Conservation (phyloP, 2,888 invertebrate species). For the Harmothoe impar region DNA sequence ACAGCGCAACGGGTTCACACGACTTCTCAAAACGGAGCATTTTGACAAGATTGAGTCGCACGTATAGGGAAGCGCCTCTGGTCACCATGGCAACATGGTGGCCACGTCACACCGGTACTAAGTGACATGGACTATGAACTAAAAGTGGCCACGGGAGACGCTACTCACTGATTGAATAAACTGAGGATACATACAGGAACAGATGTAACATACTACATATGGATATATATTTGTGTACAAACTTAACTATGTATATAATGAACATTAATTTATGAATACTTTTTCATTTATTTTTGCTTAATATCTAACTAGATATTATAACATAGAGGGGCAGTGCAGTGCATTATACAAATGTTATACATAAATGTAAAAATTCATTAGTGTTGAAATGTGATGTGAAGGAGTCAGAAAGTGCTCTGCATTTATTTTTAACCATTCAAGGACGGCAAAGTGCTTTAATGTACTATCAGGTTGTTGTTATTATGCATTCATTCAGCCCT, state of each 20-base stretch:
- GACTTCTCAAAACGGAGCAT: slow-evolving; percentile 49
- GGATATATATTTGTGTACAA: neutral
- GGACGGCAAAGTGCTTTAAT: no score
- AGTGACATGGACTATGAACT: neutral
- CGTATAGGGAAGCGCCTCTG: slow-evolving; percentile 11
- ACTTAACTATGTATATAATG: neutral
- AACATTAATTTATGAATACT: neutral
- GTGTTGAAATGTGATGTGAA: neutral
- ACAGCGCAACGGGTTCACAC: slow-evolving; percentile 45
- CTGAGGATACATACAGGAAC: neutral
- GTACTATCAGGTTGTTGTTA: no score
- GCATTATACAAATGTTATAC: neutral
- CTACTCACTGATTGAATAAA: no score
- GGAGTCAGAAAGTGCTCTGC: neutral
- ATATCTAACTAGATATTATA: neutral
- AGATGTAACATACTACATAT: neutral
- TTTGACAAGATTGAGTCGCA: slow-evolving; percentile 54
- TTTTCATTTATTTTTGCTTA: neutral
- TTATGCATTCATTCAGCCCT: no score
- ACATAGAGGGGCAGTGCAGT: slow-evolving; percentile 7
- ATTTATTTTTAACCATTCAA: no score
- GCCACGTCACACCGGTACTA: neutral
- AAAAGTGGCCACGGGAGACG: no score
- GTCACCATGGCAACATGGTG: neutral
- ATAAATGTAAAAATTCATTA: neutral